A percentile compares a stretch with the other conserved stretches of the same genome.
phyloP scores from a whole-genome alignment of 1,140 invertebrate species.

The Lepidurus apus region DNA sequence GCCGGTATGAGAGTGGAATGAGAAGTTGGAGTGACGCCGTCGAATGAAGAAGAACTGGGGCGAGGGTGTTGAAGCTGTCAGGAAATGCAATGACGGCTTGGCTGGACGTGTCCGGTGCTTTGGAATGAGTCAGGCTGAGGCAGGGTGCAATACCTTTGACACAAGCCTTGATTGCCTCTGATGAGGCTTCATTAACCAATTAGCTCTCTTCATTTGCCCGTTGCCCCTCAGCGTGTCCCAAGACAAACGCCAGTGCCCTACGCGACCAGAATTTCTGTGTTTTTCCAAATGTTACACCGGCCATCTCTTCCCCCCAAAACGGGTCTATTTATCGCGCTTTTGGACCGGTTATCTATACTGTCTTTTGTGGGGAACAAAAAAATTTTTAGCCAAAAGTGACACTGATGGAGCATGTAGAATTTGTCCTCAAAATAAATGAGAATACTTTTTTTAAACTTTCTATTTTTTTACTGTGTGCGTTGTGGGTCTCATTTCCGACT shows the following conservation, averaged over 20 bases:
- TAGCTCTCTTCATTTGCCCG: not conserved
- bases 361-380: not conserved
- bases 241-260: not conserved
- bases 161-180: constrained; percentile 6
- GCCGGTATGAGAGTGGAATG: not conserved
- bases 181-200: constrained; percentile 22
- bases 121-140: not conserved
- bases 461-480: not conserved
- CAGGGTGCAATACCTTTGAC: constrained; percentile 19
- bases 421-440: constrained; percentile 7
- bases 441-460: not conserved
- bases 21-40: constrained; percentile 13
- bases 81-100: constrained; percentile 8
- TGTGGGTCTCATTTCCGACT: too few species aligned
- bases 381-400: not conserved
- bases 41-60: not conserved
- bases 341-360: not conserved
- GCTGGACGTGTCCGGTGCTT: constrained; percentile 16
- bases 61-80: constrained; percentile 12
- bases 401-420: not conserved
- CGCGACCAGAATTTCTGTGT: not conserved
- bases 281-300: not conserved
- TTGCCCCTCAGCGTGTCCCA: constrained; percentile 1
- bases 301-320: not conserved
- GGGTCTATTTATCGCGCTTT: not conserved